Evolutionary conservation across 2,888 invertebrate species (phyloP).

Genomic region (Apoda limacodes): DNA sequence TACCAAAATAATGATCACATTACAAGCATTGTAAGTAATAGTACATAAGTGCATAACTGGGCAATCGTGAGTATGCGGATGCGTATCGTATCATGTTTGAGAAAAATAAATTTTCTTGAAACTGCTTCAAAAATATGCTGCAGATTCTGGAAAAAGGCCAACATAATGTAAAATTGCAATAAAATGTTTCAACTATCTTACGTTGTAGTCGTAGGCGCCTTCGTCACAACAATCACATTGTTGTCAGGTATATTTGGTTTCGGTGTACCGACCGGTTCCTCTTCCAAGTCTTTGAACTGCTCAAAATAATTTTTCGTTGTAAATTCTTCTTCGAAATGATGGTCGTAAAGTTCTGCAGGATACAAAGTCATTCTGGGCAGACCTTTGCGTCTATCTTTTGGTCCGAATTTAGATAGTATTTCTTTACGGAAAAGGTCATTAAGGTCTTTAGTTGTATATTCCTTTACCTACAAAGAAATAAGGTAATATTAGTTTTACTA

Average conservation of each 20-base stretch:
- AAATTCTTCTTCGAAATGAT: slow-evolving; percentile 16
- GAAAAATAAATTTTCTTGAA: slow-evolving; percentile 9
- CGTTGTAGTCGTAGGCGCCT: slow-evolving; percentile 28
- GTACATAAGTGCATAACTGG: no score
- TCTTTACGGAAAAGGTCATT: slow-evolving; percentile 50
- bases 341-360: slow-evolving; percentile 11
- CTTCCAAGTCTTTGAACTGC: slow-evolving; percentile 45
- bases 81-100: no score
- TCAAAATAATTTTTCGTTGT: slow-evolving; percentile 36
- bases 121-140: slow-evolving; percentile 12
- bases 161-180: no score
- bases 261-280: slow-evolving; percentile 51
- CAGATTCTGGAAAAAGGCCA: no score
- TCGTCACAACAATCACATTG: slow-evolving; percentile 42
- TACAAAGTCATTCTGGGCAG: no score
- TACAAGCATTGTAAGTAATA: no score
- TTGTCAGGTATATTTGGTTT: slow-evolving; percentile 39
- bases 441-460: slow-evolving; percentile 52
- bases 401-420: slow-evolving; percentile 30
- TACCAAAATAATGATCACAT: no score
- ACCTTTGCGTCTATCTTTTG: slow-evolving; percentile 35
- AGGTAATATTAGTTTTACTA: no score
- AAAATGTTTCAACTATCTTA: slow-evolving; percentile 27
- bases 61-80: no score
- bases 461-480: slow-evolving; percentile 53